Base-by-base conservation (phyloP, 2,888 invertebrate genomes). In the Vandiemenella viatica region DNA sequence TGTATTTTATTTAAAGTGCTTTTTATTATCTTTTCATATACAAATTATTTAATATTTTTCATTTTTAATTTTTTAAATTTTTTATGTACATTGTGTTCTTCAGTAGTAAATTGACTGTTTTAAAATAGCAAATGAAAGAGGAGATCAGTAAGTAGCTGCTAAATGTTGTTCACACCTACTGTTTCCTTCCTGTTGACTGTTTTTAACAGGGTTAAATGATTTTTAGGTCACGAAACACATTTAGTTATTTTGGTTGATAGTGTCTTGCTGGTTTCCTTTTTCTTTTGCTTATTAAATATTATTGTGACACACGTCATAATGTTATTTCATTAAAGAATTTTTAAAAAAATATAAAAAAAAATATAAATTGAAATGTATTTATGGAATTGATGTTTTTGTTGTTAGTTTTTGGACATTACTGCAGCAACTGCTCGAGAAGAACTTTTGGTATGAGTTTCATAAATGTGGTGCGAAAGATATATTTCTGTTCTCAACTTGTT, bases 61-160 rank as follows among this genome's bases (percentile, higher is more conserved):
- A 49, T 48, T 49, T 49, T 46, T 45, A 45, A 26, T 45, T 49
- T n/a, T n/a, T n/a, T n/a, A n/a, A n/a, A n/a, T n/a, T n/a, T n/a
- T n/a, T 51, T 46, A 49, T 46, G 38, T 37, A 26, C 32, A 48
- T 49, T 52, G 50, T 50, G 46, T 50, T 50, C 46, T 50, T 50
- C 44, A 46, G 44, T 20, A 19, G 6, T 18, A 42, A 42, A 42
- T 42, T n/a, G 21, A 16, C n/a, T 8, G 16, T 32, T 32, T 32
- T 13, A 37, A 16, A 41, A 43, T 26, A n/a, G 22, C 8, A 42
- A 23, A 17, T 43, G 43, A 18, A 22, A 38, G 19, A 40, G 26
- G 45, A 37, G 38, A 44, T 21, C 48, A 38, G 8, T 38, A 48
- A 42, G 21, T 49, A n/a, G n/a, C n/a, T n/a, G n/a, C n/a, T n/a